Percentiles rank a stretch among this genome's conserved stretches.
phyloP scores from a whole-genome alignment of 2,113 vertebrate genomes.

The Coptodon rendalli region DNA sequence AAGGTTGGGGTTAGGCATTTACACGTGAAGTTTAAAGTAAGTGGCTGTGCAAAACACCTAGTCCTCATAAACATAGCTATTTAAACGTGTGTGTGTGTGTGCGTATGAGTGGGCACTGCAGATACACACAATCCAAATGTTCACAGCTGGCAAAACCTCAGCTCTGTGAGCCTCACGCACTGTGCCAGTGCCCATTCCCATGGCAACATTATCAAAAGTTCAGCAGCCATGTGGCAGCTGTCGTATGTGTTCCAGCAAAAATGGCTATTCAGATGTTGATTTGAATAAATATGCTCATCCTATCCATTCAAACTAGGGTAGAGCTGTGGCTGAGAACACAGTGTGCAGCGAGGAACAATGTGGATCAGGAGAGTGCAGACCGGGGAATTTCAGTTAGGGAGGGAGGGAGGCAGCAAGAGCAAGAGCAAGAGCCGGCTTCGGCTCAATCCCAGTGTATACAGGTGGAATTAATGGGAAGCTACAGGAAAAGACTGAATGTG shows the following conservation, averaged over 20 bases:
- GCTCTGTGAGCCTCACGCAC: neutral
- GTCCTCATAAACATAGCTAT: neutral
- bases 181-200: slow-evolving; percentile 32
- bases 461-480: slow-evolving; percentile 70
- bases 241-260: slow-evolving; percentile 14
- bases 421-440: slow-evolving; percentile 47
- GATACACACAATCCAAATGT: neutral
- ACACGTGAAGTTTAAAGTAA: neutral
- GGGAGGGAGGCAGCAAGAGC: slow-evolving; percentile 47
- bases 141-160: slow-evolving; percentile 36
- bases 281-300: slow-evolving; percentile 44
- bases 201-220: slow-evolving; percentile 50
- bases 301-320: slow-evolving; percentile 25
- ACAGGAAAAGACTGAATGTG: slow-evolving; percentile 55
- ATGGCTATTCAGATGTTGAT: slow-evolving; percentile 46
- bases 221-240: slow-evolving; percentile 32
- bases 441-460: slow-evolving; percentile 65
- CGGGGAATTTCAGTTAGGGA: slow-evolving; percentile 45
- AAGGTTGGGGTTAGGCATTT: neutral
- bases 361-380: slow-evolving; percentile 14
- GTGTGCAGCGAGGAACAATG: neutral
- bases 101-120: neutral
- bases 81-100: neutral
- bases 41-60: neutral
- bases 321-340: slow-evolving; percentile 16